Conservation (phyloP, 2,888 invertebrate species). For the Thereva unica region DNA sequence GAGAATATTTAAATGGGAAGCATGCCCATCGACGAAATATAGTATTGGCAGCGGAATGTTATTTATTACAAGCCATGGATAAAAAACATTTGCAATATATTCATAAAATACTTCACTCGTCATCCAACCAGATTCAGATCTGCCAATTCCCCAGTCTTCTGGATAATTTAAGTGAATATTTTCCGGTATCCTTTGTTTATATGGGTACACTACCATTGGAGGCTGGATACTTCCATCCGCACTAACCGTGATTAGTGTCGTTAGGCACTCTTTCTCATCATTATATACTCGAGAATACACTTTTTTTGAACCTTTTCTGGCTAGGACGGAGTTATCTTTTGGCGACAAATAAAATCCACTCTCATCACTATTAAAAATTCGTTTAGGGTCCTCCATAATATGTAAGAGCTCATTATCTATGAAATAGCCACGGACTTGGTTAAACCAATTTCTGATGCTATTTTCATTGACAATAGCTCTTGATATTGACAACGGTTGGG, state of each 20-base stretch:
- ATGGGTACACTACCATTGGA: constrained; percentile 6
- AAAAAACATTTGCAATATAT: constrained; percentile 53
- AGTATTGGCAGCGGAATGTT: constrained; percentile 51
- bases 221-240: neutral
- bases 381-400: too few relatives aligned
- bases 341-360: too few relatives aligned
- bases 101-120: constrained; percentile 53
- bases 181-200: neutral
- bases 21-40: constrained; percentile 54
- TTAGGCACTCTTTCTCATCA: constrained; percentile 6
- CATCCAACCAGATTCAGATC: constrained; percentile 57
- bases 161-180: too few relatives aligned
- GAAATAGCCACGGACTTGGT: too few relatives aligned
- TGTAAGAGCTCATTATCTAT: too few relatives aligned
- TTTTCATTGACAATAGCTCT: too few relatives aligned
- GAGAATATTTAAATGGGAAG: constrained; percentile 52
- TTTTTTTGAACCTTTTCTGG: too few relatives aligned
- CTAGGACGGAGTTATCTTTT: too few relatives aligned
- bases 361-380: too few relatives aligned
- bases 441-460: too few relatives aligned
- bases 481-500: too few relatives aligned
- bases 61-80: constrained; percentile 51
- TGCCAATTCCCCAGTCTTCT: constrained; percentile 51
- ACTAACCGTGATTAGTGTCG: constrained; percentile 6
- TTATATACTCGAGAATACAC: neutral